phyloP scores from a whole-genome alignment of 2,888 invertebrate genomes.

The Xylota sylvarum region DNA sequence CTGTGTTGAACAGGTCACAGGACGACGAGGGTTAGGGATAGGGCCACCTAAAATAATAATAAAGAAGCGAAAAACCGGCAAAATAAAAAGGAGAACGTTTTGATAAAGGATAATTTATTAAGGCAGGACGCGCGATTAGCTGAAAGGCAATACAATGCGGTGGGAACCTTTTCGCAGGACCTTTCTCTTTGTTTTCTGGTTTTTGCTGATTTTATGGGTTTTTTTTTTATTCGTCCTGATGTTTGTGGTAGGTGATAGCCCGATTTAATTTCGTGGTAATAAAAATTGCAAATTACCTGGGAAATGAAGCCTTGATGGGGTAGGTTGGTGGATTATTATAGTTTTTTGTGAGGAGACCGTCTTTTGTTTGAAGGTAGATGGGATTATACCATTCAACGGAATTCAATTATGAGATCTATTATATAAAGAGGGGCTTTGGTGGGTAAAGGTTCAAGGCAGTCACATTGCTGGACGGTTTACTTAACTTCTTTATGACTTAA shows the following conservation, averaged over 20 bases:
- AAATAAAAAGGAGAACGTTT: slow-evolving; percentile 56
- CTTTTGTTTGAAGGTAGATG: background rate
- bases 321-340: background rate
- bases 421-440: background rate
- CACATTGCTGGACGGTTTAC: too few relatives aligned
- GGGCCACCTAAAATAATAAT: slow-evolving; percentile 28
- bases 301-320: slow-evolving; percentile 43
- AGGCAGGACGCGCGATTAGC: slow-evolving; percentile 62
- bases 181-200: slow-evolving; percentile 41
- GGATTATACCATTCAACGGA: slow-evolving; percentile 16
- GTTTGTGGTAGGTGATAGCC: slow-evolving; percentile 25
- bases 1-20: slow-evolving; percentile 10
- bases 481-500: too few relatives aligned
- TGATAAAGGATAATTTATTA: slow-evolving; percentile 76
- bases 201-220: slow-evolving; percentile 30
- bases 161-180: slow-evolving; percentile 35
- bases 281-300: slow-evolving; percentile 69
- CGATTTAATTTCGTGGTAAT: slow-evolving; percentile 61
- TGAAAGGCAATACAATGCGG: slow-evolving; percentile 58
- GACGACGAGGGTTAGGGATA: background rate
- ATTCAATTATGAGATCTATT: slow-evolving; percentile 25
- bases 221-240: background rate
- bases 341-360: background rate
- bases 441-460: background rate
- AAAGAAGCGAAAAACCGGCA: slow-evolving; percentile 21